phyloP scores from a whole-genome alignment of 2,113 vertebrate species.

The Uropsilus gracilis region DNA sequence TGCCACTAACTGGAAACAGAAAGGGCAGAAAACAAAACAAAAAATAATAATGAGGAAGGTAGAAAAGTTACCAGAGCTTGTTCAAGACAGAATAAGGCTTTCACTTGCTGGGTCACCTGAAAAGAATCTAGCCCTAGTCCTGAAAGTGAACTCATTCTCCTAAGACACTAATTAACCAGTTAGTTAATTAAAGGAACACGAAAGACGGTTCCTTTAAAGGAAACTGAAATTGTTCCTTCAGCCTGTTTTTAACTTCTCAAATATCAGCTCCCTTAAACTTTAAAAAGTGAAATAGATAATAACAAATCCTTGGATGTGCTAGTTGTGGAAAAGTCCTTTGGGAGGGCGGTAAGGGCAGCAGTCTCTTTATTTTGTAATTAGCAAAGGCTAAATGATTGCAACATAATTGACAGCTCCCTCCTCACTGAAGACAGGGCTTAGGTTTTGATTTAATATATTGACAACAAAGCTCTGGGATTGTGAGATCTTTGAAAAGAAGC shows the following conservation, averaged over 20 bases:
- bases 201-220: background rate
- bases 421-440: background rate
- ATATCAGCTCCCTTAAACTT: background rate
- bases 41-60: background rate
- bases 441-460: constrained; percentile 24
- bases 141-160: background rate
- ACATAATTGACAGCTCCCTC: background rate
- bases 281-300: background rate
- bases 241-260: background rate
- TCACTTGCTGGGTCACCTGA: background rate
- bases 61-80: background rate
- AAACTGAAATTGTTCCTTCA: background rate
- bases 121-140: background rate
- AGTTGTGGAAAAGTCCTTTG: background rate
- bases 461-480: constrained; percentile 20
- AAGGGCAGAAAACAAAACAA: background rate
- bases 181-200: background rate
- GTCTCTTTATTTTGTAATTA: constrained; percentile 58
- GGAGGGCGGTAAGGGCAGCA: background rate
- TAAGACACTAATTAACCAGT: background rate
- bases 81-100: background rate
- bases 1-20: background rate
- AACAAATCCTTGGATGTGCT: background rate
- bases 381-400: background rate
- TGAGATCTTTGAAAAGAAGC: constrained; percentile 46